Evolutionary conservation across 37 sponge, comb jelly and placozoan genomes (phyloP).

Genomic region (Spongia lamella): DNA sequence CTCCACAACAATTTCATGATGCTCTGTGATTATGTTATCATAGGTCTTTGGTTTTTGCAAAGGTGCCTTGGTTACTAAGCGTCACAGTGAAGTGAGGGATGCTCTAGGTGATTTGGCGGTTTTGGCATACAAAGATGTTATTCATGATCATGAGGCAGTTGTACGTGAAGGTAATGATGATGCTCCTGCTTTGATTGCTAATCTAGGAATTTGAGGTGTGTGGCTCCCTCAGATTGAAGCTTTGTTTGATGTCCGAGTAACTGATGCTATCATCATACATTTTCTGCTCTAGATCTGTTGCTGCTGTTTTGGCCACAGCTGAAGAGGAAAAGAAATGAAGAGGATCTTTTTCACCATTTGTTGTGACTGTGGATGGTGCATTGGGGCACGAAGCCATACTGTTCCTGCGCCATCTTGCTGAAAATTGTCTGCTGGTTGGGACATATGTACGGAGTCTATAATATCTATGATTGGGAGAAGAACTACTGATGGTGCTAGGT

Average conservation of each 20-base stretch:
- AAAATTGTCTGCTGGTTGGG: too few species aligned
- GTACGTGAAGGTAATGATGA: conserved; percentile 31
- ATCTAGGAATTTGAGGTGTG: conserved; percentile 46
- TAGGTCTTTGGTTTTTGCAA: too few species aligned
- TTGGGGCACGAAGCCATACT: conserved; percentile 28
- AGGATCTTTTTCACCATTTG: conserved; percentile 39
- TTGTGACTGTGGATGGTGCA: conserved; percentile 32
- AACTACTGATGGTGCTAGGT: too few species aligned
- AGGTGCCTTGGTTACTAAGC: too few species aligned
- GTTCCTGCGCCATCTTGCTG: neutral
- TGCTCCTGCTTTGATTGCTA: conserved; percentile 32
- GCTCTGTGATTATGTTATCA: too few species aligned
- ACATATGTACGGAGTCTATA: too few species aligned
- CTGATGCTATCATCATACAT: conserved; percentile 49
- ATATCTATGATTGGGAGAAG: too few species aligned
- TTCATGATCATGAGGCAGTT: conserved; percentile 38
- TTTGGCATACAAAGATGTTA: conserved; percentile 33
- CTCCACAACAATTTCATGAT: too few species aligned
- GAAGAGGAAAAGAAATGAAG: conserved; percentile 36
- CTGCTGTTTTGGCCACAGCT: conserved; percentile 11
- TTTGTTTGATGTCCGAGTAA: conserved; percentile 56
- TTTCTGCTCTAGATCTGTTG: neutral
- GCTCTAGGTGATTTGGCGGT: too few species aligned
- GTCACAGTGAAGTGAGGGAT: too few species aligned
- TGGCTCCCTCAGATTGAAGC: too few species aligned